Evolutionary conservation across 2,113 vertebrate species (phyloP).

Genomic region (Petromus typicus): DNA sequence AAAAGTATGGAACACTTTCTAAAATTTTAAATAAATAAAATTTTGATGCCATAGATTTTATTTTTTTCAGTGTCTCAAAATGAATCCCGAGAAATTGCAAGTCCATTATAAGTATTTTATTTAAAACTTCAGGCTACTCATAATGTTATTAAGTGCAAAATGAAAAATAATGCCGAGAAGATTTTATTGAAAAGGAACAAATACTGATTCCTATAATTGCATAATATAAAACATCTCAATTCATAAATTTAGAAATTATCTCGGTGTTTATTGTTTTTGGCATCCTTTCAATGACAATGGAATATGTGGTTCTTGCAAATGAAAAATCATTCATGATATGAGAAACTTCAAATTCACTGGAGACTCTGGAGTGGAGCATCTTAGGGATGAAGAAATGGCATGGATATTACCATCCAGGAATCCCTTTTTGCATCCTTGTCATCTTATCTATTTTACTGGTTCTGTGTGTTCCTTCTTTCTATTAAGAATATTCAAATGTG

Average conservation of each 20-base stretch:
- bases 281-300: not conserved
- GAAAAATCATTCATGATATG: not conserved
- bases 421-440: not conserved
- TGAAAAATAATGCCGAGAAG: not conserved
- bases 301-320: not conserved
- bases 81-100: not conserved
- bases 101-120: not conserved
- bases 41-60: not conserved
- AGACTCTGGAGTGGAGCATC: not conserved
- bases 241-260: not conserved
- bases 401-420: not conserved
- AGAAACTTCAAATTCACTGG: not conserved
- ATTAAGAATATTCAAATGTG: slow-evolving; percentile 62
- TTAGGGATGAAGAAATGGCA: not conserved
- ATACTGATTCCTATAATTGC: not conserved
- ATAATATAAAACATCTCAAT: slow-evolving; percentile 8
- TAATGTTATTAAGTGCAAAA: not conserved
- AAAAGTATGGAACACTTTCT: slow-evolving; percentile 2
- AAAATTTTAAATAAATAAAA: not conserved
- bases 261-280: not conserved
- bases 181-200: slow-evolving; percentile 12
- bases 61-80: not conserved
- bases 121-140: not conserved
- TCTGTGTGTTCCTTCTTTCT: not conserved
- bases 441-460: not conserved